phyloP scores from a whole-genome alignment of 2,113 vertebrate genomes.

The Megaceryle maxima region DNA sequence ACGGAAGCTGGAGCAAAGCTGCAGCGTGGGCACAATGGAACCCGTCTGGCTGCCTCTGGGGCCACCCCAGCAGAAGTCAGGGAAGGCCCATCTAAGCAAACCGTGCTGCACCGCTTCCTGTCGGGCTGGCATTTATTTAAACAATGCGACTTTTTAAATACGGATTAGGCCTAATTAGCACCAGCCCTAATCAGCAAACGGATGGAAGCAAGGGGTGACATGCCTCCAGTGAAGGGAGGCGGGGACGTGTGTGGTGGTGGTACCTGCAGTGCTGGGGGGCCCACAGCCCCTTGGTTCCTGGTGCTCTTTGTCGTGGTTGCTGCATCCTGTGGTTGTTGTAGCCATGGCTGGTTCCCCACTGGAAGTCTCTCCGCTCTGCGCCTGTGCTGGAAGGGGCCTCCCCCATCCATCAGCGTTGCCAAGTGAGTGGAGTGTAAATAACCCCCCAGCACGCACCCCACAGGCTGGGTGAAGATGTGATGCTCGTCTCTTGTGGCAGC shows the following conservation, averaged over 20 bases:
- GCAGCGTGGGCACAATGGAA: no score
- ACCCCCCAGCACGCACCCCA: background rate
- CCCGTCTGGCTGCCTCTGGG: background rate
- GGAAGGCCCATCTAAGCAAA: background rate
- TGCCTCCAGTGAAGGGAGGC: background rate
- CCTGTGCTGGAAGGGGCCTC: no score
- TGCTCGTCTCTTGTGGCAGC: rapidly evolving
- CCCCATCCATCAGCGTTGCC: background rate
- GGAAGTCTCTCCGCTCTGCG: background rate
- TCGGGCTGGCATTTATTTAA: background rate
- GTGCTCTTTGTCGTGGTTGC: rapidly evolving
- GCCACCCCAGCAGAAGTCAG: background rate
- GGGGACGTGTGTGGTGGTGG: background rate
- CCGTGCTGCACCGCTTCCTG: background rate
- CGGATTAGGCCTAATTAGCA: background rate
- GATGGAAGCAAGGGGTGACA: background rate
- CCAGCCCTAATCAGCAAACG: background rate
- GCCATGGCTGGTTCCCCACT: background rate
- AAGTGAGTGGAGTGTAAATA: background rate
- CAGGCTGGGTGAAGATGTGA: background rate
- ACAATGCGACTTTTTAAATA: background rate
- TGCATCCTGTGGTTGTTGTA: background rate
- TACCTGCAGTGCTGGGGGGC: background rate
- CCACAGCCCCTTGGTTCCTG: background rate
- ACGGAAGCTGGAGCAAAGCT: background rate